phyloP scores from a whole-genome alignment of 2,113 vertebrate genomes.

The Charadrius vociferus region DNA sequence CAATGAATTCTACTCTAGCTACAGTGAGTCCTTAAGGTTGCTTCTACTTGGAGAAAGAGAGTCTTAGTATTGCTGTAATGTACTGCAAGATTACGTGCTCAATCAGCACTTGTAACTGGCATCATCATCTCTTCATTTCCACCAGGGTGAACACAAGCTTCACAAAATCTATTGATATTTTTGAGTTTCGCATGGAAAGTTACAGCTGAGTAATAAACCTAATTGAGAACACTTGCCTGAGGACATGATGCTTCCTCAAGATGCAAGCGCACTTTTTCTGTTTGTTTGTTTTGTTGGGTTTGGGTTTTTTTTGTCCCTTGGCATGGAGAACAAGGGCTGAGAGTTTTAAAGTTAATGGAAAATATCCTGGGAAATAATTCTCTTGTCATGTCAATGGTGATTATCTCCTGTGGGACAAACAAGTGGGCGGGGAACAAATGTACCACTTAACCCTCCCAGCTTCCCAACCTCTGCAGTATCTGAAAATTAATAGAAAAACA shows the following conservation, averaged over 20 bases:
- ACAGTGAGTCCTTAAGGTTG: neutral
- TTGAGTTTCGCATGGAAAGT: neutral
- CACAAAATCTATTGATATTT: neutral
- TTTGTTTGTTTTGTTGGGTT: neutral
- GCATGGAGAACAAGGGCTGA: neutral
- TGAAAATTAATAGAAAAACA: neutral
- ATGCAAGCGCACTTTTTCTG: neutral
- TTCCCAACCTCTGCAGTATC: neutral
- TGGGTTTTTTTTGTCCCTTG: neutral
- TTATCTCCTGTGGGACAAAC: neutral
- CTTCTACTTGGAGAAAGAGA: neutral
- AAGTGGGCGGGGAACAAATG: neutral
- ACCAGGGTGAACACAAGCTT: neutral
- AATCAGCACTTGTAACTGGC: neutral
- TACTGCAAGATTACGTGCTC: neutral
- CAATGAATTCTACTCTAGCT: neutral
- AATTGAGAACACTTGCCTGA: neutral
- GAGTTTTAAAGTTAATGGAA: neutral
- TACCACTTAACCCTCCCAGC: neutral
- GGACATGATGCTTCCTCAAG: neutral
- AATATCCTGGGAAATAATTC: slow-evolving; percentile 3
- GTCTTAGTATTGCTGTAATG: neutral
- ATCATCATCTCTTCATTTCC: neutral
- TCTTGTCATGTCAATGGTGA: too few species aligned
- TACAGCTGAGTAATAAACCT: neutral